Evolutionary conservation across 2,113 vertebrate genomes (phyloP), one percentile per base, ranked within the genome.

Genomic region (Glaucidium brasilianum): DNA sequence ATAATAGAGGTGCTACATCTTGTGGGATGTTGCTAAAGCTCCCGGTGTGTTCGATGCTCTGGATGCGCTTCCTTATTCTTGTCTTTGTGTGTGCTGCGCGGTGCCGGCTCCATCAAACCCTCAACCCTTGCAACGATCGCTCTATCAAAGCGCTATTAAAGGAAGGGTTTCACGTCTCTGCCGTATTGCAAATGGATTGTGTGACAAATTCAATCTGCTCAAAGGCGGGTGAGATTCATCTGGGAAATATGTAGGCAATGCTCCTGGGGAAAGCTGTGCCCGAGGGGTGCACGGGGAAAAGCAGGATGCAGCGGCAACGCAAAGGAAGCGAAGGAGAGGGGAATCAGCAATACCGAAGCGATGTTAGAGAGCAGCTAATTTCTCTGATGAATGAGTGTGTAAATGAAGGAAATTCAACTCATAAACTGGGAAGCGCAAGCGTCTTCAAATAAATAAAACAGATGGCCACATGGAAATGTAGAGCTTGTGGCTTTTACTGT

Each of bases 111-210:
- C 30, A 4, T 50, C 13, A 32, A 68, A 41, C 37, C 29, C 47
- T 47, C 32, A 3, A 21, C 45, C 52, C 39, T 86, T 47, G 50
- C 25, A 35, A 16, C 26, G 55, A 21, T 29, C 23, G 1, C 12
- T 39, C 34, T 59, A 15, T 39, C 43, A 55, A 75, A 27, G 37
- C 0, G 3, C 19, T 37, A 14, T 21, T 37, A 75, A 72, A 84
- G 74, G 52, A 75, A 83, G 15, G 17, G 53, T 11, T 85, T 90
- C 2, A 5, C n/a, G 26, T 53, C 15, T 66, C 43, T 53, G 18
- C 7, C 15, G 3, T 17, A 5, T 15, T 6, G 9, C 60, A 39
- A 50, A 30, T 6, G 55, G 53, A n/a, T 60, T 1, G 0, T 0
- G 8, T 39, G 23, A 12, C 45, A 15, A 21, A 77, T 39, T n/a